Evolutionary conservation across 92 coral and sea anemone genomes (phyloP).

Genomic region (Anthopleura xanthogrammica): DNA sequence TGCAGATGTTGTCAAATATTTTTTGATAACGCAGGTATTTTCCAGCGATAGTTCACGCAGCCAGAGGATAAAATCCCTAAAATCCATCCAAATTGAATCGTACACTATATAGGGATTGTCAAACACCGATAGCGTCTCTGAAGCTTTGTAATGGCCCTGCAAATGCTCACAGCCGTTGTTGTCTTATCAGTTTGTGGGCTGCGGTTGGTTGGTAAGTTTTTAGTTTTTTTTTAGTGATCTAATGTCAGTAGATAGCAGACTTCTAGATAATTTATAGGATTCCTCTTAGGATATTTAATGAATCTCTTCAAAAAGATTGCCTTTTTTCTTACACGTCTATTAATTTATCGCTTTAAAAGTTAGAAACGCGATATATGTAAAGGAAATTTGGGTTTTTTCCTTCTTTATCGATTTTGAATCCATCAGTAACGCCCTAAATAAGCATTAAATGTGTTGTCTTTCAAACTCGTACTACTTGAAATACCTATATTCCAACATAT

Average conservation of each 20-base stretch:
- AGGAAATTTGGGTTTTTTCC: not conserved
- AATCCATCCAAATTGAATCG: conserved; percentile 7
- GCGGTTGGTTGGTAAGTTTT: conserved; percentile 45
- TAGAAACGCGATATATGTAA: not conserved
- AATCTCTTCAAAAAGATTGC: not conserved
- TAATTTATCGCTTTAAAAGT: not conserved
- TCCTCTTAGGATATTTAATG: conserved; percentile 13
- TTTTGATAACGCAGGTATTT: not conserved
- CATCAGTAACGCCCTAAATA: not conserved
- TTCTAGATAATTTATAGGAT: conserved; percentile 25
- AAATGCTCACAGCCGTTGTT: conserved; percentile 22
- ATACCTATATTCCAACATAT: not conserved
- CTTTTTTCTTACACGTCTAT: not conserved
- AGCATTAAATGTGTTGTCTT: conserved; percentile 11
- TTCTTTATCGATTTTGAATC: conserved; percentile 7
- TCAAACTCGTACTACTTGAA: not conserved
- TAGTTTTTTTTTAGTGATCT: conserved; percentile 1
- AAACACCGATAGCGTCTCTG: not conserved
- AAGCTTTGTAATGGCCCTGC: conserved; percentile 27
- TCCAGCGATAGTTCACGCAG: not conserved
- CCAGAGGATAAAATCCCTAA: not conserved
- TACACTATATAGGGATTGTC: not conserved
- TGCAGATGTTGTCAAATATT: conserved; percentile 34
- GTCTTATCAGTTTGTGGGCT: conserved; percentile 39
- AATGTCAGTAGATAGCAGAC: conserved; percentile 3